Base-by-base conservation (phyloP, 1,140 invertebrate species). In the Lordiphosa collinella region DNA sequence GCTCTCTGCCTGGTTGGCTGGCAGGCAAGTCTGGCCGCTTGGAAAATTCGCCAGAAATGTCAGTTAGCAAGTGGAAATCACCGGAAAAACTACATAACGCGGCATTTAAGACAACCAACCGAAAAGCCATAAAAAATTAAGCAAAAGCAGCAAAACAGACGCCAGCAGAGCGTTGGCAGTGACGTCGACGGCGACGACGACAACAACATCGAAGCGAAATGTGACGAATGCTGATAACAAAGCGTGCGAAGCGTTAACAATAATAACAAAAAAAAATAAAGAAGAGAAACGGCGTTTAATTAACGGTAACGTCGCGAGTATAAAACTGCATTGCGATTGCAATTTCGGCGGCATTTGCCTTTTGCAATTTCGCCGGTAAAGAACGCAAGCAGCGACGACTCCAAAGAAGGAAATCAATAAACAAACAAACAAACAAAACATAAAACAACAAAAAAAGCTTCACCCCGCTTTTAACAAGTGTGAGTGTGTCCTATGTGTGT, bases 41-140 rank as follows among this genome's bases (percentile, higher is more conserved):
- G 78, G 78, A 82, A 82, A 82, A 84, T 62, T 84, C 78, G 53
- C 54, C 46, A 59, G 67, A 84, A 72, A 72, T 58, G 63, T 61
- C 78, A 82, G 72, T 78, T 78, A 72, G 78, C 52, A 84, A 82
- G 78, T 82, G 78, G 72, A 84, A 84, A 84, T 78, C 78, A 73
- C 78, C 78, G 78, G 78, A 82, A 82, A 82, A 82, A 84, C 78
- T 84, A 72, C 78, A 66, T 37, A 78, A 53, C 78, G 76, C 76
- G 76, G 76, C 54, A 66, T 55, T 18, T 37, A 31, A 12, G 9
- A 53, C 22, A 64, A 37, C 49, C 47, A 58, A 48, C 60, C 61
- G 49, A 52, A 58, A 38, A 60, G 59, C 53, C 31, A 37, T 44
- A 48, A 32, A 29, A 37, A 56, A 16, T 46, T 49, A 14, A 49